Percentiles rank a stretch among this genome's conserved stretches.
These are phyloP conservation scores for Champsocephalus gunnari DNA, from an alignment of 2,797 vertebrate species.

Conservation along the genomic window DNA sequence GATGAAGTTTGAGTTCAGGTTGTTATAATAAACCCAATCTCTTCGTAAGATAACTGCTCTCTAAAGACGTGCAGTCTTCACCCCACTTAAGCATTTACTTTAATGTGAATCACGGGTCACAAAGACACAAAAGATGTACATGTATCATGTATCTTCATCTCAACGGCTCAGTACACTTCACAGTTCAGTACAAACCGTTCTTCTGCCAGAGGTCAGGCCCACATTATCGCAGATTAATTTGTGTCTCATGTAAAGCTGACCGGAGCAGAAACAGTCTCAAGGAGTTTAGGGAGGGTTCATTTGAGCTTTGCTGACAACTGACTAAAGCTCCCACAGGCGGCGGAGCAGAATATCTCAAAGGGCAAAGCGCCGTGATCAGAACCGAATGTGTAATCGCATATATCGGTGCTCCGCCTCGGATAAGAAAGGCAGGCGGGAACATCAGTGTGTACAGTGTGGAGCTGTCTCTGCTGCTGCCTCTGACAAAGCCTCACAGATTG, in stretches of 20 bases:
- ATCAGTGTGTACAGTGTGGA: constrained; percentile 27
- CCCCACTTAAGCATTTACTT: constrained; percentile 8
- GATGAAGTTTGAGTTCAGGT: background rate
- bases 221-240: constrained; percentile 44
- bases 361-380: constrained; percentile 28
- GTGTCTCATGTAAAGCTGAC: constrained; percentile 59
- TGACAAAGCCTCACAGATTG: constrained; percentile 12
- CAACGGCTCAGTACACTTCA: constrained; percentile 22
- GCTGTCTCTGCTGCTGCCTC: background rate
- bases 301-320: constrained; percentile 63
- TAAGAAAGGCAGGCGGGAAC: constrained; percentile 2
- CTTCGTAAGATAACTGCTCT: background rate
- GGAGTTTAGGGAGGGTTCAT: constrained; percentile 56
- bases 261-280: constrained; percentile 52
- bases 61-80: background rate
- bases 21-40: background rate
- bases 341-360: constrained; percentile 38
- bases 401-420: background rate
- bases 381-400: constrained; percentile 1
- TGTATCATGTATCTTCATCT: constrained; percentile 14
- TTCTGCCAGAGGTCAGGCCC: constrained; percentile 44
- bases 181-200: constrained; percentile 18
- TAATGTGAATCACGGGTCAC: background rate
- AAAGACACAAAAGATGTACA: constrained; percentile 15
- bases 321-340: constrained; percentile 38